Base-by-base conservation (phyloP, 2,113 vertebrate genomes). In the Indicator indicator region DNA sequence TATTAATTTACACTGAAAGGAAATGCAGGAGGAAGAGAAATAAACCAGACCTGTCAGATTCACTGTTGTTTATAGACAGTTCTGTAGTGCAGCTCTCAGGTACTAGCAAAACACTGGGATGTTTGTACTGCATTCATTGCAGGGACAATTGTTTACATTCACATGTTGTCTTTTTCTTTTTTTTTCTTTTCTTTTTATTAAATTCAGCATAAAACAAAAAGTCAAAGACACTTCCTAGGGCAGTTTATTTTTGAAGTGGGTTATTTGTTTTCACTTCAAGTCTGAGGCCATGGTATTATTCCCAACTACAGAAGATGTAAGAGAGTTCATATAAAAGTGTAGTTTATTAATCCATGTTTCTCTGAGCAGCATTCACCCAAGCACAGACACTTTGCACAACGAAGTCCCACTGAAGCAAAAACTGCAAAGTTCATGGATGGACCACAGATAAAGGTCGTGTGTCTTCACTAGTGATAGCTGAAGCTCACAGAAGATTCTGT, bases 191-290 rank as follows among this genome's bases (percentile, higher is more conserved):
- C 42, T 44, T 44, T 44, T 36, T 84, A 88, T 77, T 77, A 70
- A 95, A 93, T 93, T 70, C 5, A 6, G 16, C 73, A 78, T 87
- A 82, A 89, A 82, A 78, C 38, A 74, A 7, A 65, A 62, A 27
- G 84, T 91, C 86, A 95, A 94, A 92, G 89, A 17, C 52, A 18
- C 74, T 88, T 95, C 91, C 93, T 88, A 74, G 48, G 79, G 95
- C 82, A 92, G 85, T 89, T 87, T 80, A 85, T 83, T 94, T 94
- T 93, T 95, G 87, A 95, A 95, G 91, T 89, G 89, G 72, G 28
- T 93, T 94, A 48, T 80, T 96, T 91, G 78, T 88, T 91, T 91
- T 64, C 83, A 71, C 36, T 58, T 67, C 52, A 8, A 42, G 77
- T 63, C 38, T 11, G 42, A 40, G 88, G 85, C 82, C 63, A 65